Conservation (phyloP, 2,113 vertebrate species). For the Suncus etruscus region DNA sequence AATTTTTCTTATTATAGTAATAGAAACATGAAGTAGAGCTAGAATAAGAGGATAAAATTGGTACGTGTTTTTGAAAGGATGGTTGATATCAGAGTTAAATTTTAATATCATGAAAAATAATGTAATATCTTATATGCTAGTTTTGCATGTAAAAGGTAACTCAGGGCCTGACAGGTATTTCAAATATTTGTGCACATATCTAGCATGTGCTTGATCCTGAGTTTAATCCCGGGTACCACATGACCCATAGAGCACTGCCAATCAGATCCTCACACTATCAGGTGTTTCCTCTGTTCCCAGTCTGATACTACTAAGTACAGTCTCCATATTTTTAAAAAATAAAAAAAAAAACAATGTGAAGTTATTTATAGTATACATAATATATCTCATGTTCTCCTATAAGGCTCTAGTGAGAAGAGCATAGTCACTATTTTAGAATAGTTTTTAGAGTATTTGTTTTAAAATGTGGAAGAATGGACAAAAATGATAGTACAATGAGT, state of each 20-base stretch:
- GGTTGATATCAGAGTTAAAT: neutral
- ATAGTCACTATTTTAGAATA: neutral
- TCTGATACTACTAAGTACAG: too few species aligned
- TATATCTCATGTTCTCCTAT: too few species aligned
- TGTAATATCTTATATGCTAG: neutral
- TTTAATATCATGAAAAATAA: constrained; percentile 25
- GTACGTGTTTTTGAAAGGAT: constrained; percentile 1
- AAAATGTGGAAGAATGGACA: neutral
- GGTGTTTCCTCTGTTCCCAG: too few species aligned
- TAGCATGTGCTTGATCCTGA: too few species aligned
- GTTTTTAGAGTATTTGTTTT: neutral
- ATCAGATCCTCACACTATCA: too few species aligned
- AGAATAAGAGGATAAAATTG: neutral
- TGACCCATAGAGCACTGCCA: too few species aligned
- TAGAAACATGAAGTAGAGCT: neutral
- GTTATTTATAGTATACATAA: neutral
- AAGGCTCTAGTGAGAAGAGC: neutral
- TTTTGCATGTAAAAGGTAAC: neutral
- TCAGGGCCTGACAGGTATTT: too few species aligned
- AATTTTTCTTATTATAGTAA: neutral
- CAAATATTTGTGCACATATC: too few species aligned
- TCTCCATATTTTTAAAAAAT: too few species aligned
- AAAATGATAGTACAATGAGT: too few species aligned
- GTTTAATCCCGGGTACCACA: too few species aligned
- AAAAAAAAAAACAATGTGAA: neutral